phyloP scores from a whole-genome alignment of 2,797 vertebrate genomes.

The Enteromius radiatus region DNA sequence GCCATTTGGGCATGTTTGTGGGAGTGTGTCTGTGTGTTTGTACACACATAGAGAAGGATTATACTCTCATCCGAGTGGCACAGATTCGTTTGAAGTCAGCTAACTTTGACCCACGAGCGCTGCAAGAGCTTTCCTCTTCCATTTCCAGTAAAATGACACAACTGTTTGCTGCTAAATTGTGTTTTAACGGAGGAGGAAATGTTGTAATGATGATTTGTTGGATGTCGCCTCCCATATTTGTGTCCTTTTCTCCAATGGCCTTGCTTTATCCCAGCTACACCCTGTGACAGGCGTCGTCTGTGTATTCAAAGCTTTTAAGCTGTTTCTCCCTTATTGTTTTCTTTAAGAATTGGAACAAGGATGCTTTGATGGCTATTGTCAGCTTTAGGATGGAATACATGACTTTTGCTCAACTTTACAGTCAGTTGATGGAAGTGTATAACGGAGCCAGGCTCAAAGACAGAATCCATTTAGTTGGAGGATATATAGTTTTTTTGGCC shows the following conservation, averaged over 20 bases:
- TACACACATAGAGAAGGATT: conserved; percentile 13
- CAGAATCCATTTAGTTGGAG: not conserved
- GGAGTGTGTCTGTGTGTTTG: conserved; percentile 40
- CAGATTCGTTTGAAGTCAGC: conserved; percentile 56
- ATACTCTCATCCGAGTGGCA: conserved; percentile 17
- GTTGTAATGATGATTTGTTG: conserved; percentile 38
- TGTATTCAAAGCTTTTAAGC: conserved; percentile 10
- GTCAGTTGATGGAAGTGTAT: not conserved
- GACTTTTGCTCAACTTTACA: not conserved
- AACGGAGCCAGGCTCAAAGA: not conserved
- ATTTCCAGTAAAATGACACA: conserved; percentile 47
- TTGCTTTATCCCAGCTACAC: conserved; percentile 31
- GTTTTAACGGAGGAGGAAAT: conserved; percentile 40
- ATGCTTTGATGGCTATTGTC: conserved; percentile 13
- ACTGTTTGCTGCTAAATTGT: conserved; percentile 13
- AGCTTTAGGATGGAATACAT: not conserved
- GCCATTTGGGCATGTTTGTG: conserved; percentile 42
- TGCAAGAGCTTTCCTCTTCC: conserved; percentile 49
- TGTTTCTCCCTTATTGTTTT: conserved; percentile 46
- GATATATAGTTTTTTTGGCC: not conserved
- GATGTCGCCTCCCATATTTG: conserved; percentile 46
- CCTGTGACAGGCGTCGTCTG: conserved; percentile 25
- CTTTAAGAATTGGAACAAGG: conserved; percentile 18
- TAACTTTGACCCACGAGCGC: conserved; percentile 35
- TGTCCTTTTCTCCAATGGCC: conserved; percentile 45